phyloP scores from a whole-genome alignment of 2,113 vertebrate genomes.

The Colossoma macropomum region DNA sequence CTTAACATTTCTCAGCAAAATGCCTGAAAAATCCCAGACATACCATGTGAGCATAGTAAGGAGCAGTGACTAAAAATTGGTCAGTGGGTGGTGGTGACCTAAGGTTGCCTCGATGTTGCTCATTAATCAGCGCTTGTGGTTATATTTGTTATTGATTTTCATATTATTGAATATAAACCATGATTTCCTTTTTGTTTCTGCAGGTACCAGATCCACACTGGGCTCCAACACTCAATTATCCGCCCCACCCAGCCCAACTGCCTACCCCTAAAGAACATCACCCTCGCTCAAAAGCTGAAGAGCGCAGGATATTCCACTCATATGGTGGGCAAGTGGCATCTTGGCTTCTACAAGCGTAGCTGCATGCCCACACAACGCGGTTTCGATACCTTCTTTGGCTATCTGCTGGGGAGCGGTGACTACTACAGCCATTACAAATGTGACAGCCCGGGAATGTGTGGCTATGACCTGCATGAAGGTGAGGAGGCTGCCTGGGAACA shows the following conservation, averaged over 20 bases:
- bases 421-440: slow-evolving; percentile 98
- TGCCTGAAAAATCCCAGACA: neutral
- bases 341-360: slow-evolving; percentile 94
- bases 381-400: slow-evolving; percentile 96
- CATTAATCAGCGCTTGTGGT: neutral
- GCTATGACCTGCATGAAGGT: slow-evolving; percentile 93
- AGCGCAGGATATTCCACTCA: slow-evolving; percentile 92
- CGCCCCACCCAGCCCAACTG: slow-evolving; percentile 94
- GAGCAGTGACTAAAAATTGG: neutral
- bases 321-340: slow-evolving; percentile 98
- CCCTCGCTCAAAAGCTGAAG: slow-evolving; percentile 93
- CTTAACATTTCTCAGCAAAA: neutral
- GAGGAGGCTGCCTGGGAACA: slow-evolving; percentile 93
- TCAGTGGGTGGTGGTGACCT: neutral
- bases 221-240: slow-evolving; percentile 96
- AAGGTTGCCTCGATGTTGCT: neutral
- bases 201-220: slow-evolving; percentile 98
- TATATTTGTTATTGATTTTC: neutral
- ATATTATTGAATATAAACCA: no score
- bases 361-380: slow-evolving; percentile 94
- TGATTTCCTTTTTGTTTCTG: slow-evolving; percentile 38
- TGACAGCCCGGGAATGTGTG: slow-evolving; percentile 90
- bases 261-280: slow-evolving; percentile 90
- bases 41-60: neutral
- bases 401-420: slow-evolving; percentile 91